Evolutionary conservation across 2,797 vertebrate species (phyloP).

Genomic region (Gymnoscopelus microlampas): DNA sequence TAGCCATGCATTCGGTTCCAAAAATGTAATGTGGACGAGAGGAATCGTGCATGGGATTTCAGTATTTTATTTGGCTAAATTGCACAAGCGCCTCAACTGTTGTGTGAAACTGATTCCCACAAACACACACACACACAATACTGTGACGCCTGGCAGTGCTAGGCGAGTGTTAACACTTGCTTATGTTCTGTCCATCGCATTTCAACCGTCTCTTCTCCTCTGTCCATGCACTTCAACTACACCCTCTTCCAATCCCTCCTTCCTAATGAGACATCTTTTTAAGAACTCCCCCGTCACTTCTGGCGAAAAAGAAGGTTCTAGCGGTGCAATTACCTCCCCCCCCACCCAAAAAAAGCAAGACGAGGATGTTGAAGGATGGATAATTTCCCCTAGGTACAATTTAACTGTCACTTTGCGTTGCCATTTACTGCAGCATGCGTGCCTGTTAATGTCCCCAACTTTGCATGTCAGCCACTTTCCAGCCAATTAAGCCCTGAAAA

Average conservation of each 20-base stretch:
- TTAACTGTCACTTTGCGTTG: slow-evolving; percentile 99
- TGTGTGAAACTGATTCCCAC: background rate
- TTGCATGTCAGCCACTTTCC: slow-evolving; percentile 99
- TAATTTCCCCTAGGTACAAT: slow-evolving; percentile 99
- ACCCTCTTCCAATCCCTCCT: slow-evolving; percentile 77
- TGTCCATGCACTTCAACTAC: slow-evolving; percentile 57
- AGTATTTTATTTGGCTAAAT: slow-evolving; percentile 8
- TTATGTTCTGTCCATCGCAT: background rate
- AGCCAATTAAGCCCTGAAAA: slow-evolving; percentile 99
- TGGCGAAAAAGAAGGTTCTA: slow-evolving; percentile 82
- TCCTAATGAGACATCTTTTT: slow-evolving; percentile 61
- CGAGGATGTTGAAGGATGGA: slow-evolving; percentile 99
- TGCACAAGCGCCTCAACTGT: slow-evolving; percentile 2
- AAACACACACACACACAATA: background rate
- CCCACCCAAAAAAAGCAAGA: slow-evolving; percentile 82
- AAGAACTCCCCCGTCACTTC: slow-evolving; percentile 81
- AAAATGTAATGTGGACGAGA: slow-evolving; percentile 21
- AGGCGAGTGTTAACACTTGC: slow-evolving; percentile 24
- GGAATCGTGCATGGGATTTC: slow-evolving; percentile 8
- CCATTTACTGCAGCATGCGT: slow-evolving; percentile 95
- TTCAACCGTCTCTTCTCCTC: slow-evolving; percentile 8
- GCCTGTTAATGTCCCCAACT: slow-evolving; percentile 97
- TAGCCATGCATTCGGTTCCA: slow-evolving; percentile 7
- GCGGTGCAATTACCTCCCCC: slow-evolving; percentile 94
- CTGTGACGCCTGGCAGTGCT: slow-evolving; percentile 2